Evolutionary conservation across 2,888 invertebrate genomes (phyloP).

Genomic region (Drosophila paranaensis): DNA sequence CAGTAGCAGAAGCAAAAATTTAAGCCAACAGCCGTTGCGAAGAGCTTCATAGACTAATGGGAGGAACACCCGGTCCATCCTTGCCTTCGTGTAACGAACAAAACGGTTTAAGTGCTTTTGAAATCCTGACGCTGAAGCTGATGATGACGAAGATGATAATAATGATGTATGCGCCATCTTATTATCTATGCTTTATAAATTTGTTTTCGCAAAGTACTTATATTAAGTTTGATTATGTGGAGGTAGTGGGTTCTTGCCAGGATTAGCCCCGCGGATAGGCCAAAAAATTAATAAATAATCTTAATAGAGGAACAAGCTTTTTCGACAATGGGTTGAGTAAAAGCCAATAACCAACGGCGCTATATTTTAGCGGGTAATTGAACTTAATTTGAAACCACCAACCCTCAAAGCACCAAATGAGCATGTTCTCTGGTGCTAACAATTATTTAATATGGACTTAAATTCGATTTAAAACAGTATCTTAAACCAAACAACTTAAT

Average conservation of each 20-base stretch:
- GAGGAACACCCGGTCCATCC: conserved; percentile 9
- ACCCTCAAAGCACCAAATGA: background rate
- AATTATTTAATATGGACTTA: background rate
- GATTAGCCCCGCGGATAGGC: conserved; percentile 39
- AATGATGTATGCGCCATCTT: conserved; percentile 44
- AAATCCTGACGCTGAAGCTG: conserved; percentile 62
- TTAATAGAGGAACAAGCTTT: background rate
- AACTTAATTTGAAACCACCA: background rate
- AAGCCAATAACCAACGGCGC: conserved; percentile 55
- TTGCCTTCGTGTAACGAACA: conserved; percentile 66
- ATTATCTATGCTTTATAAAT: conserved; percentile 66
- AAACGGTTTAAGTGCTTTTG: conserved; percentile 76
- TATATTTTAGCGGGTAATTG: conserved; percentile 26
- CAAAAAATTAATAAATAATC: conserved; percentile 18
- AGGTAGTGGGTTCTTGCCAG: conserved; percentile 19
- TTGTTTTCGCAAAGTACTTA: conserved; percentile 59
- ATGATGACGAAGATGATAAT: conserved; percentile 10
- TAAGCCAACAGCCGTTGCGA: conserved; percentile 21
- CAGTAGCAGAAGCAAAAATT: conserved; percentile 41
- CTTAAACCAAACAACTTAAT: background rate
- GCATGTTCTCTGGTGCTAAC: background rate
- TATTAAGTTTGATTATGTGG: conserved; percentile 61
- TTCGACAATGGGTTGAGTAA: conserved; percentile 11
- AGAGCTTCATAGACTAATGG: conserved; percentile 6
- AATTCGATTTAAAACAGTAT: background rate